These are phyloP conservation scores for Clarias platycephalus DNA, from an alignment of 2,797 vertebrate species.

Conservation along the genomic window DNA sequence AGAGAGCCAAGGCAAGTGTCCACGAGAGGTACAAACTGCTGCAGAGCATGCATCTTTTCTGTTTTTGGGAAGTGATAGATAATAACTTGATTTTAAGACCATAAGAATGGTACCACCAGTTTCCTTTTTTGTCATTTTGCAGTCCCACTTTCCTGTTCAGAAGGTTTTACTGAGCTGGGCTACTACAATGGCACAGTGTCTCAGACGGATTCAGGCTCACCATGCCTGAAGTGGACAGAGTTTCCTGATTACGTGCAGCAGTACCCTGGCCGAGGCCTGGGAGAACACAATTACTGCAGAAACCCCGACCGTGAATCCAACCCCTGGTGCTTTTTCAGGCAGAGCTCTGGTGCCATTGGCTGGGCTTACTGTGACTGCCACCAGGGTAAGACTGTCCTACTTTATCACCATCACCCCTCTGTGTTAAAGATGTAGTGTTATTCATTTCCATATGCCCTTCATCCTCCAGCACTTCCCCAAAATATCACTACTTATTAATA, in stretches of 20 bases:
- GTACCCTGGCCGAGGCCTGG: constrained; percentile 85
- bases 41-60: constrained; percentile 48
- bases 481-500: neutral
- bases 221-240: constrained; percentile 83
- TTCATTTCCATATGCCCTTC: neutral
- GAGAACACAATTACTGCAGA: constrained; percentile 88
- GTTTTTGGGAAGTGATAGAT: neutral
- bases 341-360: constrained; percentile 81
- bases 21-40: constrained; percentile 66
- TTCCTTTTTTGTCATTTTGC: constrained; percentile 25
- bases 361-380: constrained; percentile 92
- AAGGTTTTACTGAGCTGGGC: constrained; percentile 78
- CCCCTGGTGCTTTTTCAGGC: constrained; percentile 91
- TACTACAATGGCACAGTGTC: constrained; percentile 88
- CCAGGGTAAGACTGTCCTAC: constrained; percentile 73
- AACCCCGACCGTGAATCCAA: constrained; percentile 83
- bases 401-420: neutral
- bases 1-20: constrained; percentile 62
- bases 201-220: constrained; percentile 81
- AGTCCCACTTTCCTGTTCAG: constrained; percentile 79
- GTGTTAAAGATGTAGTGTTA: neutral
- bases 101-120: neutral
- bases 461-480: neutral
- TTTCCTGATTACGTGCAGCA: constrained; percentile 91
- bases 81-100: neutral